Conservation (phyloP, 1,140 invertebrate species). For the Diplogasteroides magnus region DNA sequence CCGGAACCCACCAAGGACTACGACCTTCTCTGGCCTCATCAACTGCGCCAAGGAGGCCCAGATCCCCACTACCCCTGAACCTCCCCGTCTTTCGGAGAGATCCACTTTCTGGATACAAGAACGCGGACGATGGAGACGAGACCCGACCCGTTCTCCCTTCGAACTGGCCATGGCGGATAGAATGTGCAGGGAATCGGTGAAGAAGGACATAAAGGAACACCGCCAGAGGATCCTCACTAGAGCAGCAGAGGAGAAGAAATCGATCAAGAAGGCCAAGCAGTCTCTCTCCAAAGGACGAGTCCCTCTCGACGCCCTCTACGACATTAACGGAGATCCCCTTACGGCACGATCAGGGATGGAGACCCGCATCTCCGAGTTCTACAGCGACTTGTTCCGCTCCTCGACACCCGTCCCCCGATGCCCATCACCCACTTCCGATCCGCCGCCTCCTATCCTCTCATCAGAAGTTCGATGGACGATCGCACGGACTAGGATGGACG, state of each 20-base stretch:
- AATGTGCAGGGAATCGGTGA: background rate
- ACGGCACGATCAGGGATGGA: background rate
- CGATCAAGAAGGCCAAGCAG: background rate
- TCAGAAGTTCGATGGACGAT: background rate
- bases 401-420: background rate
- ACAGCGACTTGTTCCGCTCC: background rate
- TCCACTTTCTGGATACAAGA: background rate
- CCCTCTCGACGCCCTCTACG: background rate
- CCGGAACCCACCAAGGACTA: background rate
- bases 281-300: background rate
- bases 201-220: background rate
- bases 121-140: background rate
- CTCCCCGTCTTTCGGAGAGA: background rate
- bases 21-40: background rate
- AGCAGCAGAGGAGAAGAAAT: background rate
- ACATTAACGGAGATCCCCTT: background rate
- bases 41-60: background rate
- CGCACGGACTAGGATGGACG: background rate
- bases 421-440: background rate
- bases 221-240: background rate
- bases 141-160: background rate
- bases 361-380: background rate
- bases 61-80: background rate
- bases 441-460: background rate
- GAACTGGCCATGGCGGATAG: background rate